phyloP scores from a whole-genome alignment of 2,113 vertebrate genomes.

The Psilopsiagon aurifrons region DNA sequence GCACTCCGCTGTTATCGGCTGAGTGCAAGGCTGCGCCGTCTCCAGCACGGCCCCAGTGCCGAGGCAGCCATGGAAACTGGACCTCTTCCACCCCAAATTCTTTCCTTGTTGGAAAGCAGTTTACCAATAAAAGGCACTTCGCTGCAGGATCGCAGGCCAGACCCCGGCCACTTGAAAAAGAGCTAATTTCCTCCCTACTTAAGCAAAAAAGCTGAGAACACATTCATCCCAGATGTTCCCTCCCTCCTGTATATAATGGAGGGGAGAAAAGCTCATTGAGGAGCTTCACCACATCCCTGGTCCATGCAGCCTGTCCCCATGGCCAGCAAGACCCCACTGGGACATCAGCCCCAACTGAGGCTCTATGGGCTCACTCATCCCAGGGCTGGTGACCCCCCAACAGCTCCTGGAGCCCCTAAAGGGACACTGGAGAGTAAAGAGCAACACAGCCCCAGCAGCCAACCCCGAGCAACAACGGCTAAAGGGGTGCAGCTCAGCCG shows the following conservation, averaged over 20 bases:
- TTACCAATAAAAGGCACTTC: slow-evolving; percentile 42
- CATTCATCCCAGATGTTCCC: not conserved
- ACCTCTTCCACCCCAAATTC: slow-evolving; percentile 43
- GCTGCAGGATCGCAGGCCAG: not conserved
- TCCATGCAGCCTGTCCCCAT: not conserved
- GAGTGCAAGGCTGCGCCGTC: not conserved
- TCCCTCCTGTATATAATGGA: not conserved
- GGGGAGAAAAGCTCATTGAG: not conserved
- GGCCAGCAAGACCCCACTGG: not conserved
- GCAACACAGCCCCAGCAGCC: not conserved
- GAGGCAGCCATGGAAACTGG: slow-evolving; percentile 39
- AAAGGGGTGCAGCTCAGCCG: not conserved
- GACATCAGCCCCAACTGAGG: not conserved
- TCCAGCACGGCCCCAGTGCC: not conserved
- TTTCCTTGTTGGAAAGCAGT: slow-evolving; percentile 34
- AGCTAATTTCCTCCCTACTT: slow-evolving; percentile 25
- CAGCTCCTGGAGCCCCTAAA: not conserved
- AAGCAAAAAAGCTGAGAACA: slow-evolving; percentile 12
- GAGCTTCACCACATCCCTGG: not conserved
- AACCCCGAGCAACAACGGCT: fast-evolving
- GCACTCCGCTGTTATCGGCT: not conserved
- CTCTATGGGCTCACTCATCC: fast-evolving
- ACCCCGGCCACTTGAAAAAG: not conserved
- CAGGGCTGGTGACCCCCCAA: not conserved
- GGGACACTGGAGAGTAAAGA: fast-evolving